phyloP scores from a whole-genome alignment of 2,888 invertebrate species.

The Abrostola triplasia region DNA sequence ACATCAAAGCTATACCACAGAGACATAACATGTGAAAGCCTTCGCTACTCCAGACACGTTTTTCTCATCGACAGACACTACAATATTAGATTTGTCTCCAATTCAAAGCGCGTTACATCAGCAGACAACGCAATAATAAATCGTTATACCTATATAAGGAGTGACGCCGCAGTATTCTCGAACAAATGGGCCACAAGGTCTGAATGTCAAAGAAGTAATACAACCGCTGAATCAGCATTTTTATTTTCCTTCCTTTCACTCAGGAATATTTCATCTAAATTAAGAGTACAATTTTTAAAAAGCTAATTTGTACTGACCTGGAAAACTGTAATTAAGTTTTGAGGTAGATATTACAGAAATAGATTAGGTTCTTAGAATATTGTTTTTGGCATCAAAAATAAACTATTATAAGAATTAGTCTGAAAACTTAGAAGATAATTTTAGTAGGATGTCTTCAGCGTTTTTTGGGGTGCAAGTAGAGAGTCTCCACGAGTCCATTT shows the following conservation, averaged over 20 bases:
- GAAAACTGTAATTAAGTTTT: constrained; percentile 14
- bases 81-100: constrained; percentile 40
- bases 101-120: constrained; percentile 31
- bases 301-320: constrained; percentile 10
- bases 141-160: constrained; percentile 24
- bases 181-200: constrained; percentile 20
- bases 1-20: constrained; percentile 13
- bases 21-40: constrained; percentile 8
- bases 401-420: too few relatives aligned
- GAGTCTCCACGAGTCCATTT: too few relatives aligned
- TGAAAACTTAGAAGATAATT: too few relatives aligned
- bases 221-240: constrained; percentile 33
- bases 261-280: constrained; percentile 20
- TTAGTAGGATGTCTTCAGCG: too few relatives aligned
- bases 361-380: constrained; percentile 6
- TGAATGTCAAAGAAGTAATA: constrained; percentile 41
- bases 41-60: constrained; percentile 17
- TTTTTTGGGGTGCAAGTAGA: too few relatives aligned
- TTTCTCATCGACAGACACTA: constrained; percentile 18
- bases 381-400: background rate
- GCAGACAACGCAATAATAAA: constrained; percentile 36
- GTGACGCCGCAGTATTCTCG: constrained; percentile 25
- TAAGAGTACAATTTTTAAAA: constrained; percentile 10
- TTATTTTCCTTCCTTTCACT: constrained; percentile 20
- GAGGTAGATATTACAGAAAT: constrained; percentile 9